Evolutionary conservation across 2,888 invertebrate species (phyloP).

Genomic region (Meliscaeva auricollis): DNA sequence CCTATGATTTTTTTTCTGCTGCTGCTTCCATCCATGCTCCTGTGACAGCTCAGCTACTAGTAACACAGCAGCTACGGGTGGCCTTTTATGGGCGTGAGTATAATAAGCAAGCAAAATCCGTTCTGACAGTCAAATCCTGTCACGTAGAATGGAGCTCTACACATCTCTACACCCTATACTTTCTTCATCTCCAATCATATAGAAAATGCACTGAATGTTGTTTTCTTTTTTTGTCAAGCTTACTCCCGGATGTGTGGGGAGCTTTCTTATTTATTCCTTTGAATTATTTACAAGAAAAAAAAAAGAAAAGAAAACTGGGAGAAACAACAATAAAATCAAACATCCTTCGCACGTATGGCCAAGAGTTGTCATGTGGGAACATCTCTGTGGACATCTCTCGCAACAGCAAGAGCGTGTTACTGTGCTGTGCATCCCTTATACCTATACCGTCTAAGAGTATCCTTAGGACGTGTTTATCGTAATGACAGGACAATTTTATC

Average conservation of each 20-base stretch:
- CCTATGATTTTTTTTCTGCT: conserved; percentile 49
- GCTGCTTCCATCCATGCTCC: conserved; percentile 2
- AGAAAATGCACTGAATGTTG: conserved; percentile 43
- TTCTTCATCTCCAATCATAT: conserved; percentile 3
- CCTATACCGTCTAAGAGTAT: not conserved
- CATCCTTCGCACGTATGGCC: conserved; percentile 69
- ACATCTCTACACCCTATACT: conserved; percentile 11
- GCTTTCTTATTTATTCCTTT: conserved; percentile 56
- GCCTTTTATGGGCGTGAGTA: conserved; percentile 64
- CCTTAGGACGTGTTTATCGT: conserved; percentile 53
- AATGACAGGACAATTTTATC: conserved; percentile 65
- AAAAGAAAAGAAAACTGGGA: conserved; percentile 6
- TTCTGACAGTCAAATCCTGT: conserved; percentile 75
- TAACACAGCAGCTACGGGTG: conserved; percentile 38
- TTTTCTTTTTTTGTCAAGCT: conserved; percentile 23
- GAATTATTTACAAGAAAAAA: conserved; percentile 59
- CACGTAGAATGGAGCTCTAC: conserved; percentile 61
- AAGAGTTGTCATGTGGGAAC: conserved; percentile 51
- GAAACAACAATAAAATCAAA: conserved; percentile 53
- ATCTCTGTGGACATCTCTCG: conserved; percentile 32
- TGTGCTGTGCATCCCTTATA: not conserved
- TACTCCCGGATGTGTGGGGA: conserved; percentile 1
- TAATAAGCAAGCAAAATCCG: conserved; percentile 69
- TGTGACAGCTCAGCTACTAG: conserved; percentile 31
- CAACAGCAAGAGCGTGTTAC: not conserved